Conservation (phyloP, 2,113 vertebrate genomes). For the Rousettus leschenaultii region DNA sequence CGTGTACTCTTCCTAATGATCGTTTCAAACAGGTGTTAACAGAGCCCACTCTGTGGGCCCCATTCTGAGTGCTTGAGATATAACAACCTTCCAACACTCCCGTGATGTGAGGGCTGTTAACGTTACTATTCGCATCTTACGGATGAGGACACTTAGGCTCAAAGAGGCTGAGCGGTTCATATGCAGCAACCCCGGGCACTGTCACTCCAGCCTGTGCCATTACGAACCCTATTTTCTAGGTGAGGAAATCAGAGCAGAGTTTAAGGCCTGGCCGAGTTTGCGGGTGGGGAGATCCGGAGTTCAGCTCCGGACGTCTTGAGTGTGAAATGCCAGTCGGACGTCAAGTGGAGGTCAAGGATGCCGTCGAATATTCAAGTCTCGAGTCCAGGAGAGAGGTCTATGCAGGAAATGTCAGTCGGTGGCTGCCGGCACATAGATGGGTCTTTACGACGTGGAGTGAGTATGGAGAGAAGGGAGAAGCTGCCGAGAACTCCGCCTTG, state of each 20-base stretch:
- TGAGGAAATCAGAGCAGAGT: not conserved
- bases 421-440: accelerated
- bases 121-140: no score
- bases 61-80: not conserved
- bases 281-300: accelerated
- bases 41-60: accelerated
- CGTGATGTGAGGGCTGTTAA: accelerated
- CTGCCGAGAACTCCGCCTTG: not conserved
- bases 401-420: not conserved
- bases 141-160: not conserved
- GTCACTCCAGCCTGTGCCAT: not conserved
- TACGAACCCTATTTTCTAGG: not conserved
- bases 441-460: not conserved
- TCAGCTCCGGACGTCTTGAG: accelerated
- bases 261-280: not conserved
- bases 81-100: not conserved
- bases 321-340: not conserved
- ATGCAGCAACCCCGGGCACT: accelerated
- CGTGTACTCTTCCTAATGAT: accelerated
- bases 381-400: not conserved
- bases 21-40: accelerated
- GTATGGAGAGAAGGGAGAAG: no score
- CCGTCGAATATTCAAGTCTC: not conserved
- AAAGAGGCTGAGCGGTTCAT: not conserved
- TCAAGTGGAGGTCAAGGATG: not conserved